Base-by-base conservation (phyloP, 2,888 invertebrate genomes). In the Cephalotes varians region DNA sequence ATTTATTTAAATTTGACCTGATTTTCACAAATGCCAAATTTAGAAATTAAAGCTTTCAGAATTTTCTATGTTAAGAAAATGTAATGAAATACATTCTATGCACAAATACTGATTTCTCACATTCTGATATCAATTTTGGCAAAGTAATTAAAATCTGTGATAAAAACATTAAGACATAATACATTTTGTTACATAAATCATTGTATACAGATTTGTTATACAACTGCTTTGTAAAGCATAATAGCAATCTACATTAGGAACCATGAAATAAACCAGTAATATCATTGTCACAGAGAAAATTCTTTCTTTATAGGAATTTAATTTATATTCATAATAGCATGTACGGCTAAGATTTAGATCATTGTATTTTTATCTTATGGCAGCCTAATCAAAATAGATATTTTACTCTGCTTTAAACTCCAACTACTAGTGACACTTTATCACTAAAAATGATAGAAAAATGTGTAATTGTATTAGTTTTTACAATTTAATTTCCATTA, bases 251-350 rank as follows among this genome's bases (percentile, higher is more conserved):
- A 83, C 37, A 67, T 37, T 89, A 89, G 89, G 89, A 89, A 89
- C 86, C 88, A 89, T 84, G 28, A 54, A n/a, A 81, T 86, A 71
- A 81, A 88, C 44, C 83, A 81, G 65, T 89, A 89, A 89, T 86
- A 89, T 88, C 88, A 86, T 86, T 64, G 28, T 83, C 81, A 85
- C 64, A 74, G 56, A 79, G 28, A 40, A 81, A 86, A 81, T 54
- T 81, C 28, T 81, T 51, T 82, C 34, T 81, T 47, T 64, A 71
- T 28, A 31, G 40, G 37, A 44, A 34, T 37, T 65, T 25, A 37
- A 7, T 51, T 60, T 62, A 54, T 67, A 40, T 40, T 9, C n/a
- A 58, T 77, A 73, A 12, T 44, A 62, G 12, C 12, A 60, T 58
- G 31, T 51, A 18, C 12, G 15, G 2, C 37, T 71, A 34, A 21